Evolutionary conservation across 2,888 invertebrate genomes (phyloP), one percentile per base, ranked within the genome.

Genomic region (Volucella zonaria): DNA sequence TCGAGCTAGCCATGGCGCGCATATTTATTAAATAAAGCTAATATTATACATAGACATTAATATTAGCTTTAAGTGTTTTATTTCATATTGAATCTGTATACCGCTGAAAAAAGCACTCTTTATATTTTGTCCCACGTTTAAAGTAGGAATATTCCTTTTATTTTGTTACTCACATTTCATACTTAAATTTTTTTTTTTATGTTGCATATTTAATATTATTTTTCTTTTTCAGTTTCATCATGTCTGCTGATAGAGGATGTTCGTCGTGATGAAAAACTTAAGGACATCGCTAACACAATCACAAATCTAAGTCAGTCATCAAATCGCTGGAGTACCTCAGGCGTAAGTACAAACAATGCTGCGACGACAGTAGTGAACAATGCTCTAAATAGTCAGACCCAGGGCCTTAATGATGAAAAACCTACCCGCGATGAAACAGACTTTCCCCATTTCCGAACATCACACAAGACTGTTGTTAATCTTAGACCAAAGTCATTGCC

Each of bases 241-340:
- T 91, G 92, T 75, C 87, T 92, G 42, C 87, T 92, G 54, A 92
- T 92, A 76, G 92, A 92, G 87, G 91, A 92, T 79, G 91, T 90
- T 62, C 93, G 94, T 81, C 93, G 95, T 38, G 94, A 95, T 89
- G 96, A 96, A 89, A 95, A 96, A 89, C 93, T 96, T 87, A 94
- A 96, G 87, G 96, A 96, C 90, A 96, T 97, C 88, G 96, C 96
- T 3, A 96, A 96, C 66, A 96, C 96, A 15, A 93, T 96, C 87
- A 96, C 96, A 11, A 93, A 95, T 89, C 95, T 96, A 88, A 91
- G 91, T 90, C 92, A 92, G 86, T 89, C 90, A 83, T 90, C 90
- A 79, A 91, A 87, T 92, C 94, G 91, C 1, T 92, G 94, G 85
- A 93, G 85, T 59, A 81, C 81, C 10, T 81, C 85, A n/a, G 51